These are phyloP conservation scores for Thymallus thymallus DNA, from an alignment of 2,113 vertebrate species.

Conservation along the genomic window DNA sequence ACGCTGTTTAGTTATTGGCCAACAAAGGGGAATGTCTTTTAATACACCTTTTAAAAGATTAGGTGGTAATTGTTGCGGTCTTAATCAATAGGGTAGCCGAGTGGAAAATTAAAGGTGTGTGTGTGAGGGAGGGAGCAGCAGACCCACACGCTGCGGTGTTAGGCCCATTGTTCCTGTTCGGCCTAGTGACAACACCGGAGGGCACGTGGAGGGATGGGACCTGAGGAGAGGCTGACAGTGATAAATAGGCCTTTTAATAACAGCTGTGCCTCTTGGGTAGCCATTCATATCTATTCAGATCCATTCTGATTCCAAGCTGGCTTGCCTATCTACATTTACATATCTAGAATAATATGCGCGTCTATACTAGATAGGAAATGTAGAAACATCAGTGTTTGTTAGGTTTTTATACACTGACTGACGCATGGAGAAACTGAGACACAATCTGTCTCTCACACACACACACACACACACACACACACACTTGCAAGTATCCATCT, in stretches of 20 bases:
- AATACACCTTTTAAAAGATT: slow-evolving; percentile 78
- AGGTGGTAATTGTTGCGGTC: slow-evolving; percentile 75
- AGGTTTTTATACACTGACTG: slow-evolving; percentile 26
- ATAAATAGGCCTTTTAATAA: slow-evolving; percentile 86
- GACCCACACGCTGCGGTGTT: slow-evolving; percentile 37
- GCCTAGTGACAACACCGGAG: slow-evolving; percentile 72
- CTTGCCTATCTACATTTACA: slow-evolving; percentile 57
- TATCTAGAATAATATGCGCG: slow-evolving; percentile 35
- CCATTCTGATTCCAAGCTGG: slow-evolving; percentile 57
- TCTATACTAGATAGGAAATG: slow-evolving; percentile 40
- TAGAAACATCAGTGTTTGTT: not conserved
- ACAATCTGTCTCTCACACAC: slow-evolving; percentile 5
- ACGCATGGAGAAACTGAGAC: slow-evolving; percentile 3
- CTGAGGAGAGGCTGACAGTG: slow-evolving; percentile 77
- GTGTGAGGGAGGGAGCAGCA: slow-evolving; percentile 18
- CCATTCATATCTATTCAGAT: slow-evolving; percentile 74
- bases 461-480: slow-evolving; percentile 24
- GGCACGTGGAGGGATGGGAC: slow-evolving; percentile 66
- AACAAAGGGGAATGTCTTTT: slow-evolving; percentile 80
- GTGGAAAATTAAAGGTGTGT: slow-evolving; percentile 80
- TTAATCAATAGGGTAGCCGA: slow-evolving; percentile 80
- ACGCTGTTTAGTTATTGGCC: slow-evolving; percentile 84
- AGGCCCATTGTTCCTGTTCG: slow-evolving; percentile 72
- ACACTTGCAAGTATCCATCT: slow-evolving; percentile 32
- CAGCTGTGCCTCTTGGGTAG: slow-evolving; percentile 79